These are phyloP conservation scores for Amblyraja radiata DNA, from an alignment of 2,797 vertebrate species.

Conservation along the genomic window DNA sequence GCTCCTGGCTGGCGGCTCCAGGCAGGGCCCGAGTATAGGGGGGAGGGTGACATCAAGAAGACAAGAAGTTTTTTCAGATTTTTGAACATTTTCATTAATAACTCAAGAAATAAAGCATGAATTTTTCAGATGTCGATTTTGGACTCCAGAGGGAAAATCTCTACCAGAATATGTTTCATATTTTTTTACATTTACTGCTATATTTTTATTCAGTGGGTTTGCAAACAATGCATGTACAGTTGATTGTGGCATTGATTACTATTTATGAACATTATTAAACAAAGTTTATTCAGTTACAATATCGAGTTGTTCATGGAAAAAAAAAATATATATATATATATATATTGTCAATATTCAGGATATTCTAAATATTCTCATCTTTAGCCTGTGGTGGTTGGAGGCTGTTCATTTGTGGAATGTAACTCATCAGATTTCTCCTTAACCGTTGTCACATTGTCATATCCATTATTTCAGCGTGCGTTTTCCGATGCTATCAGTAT, in stretches of 20 bases:
- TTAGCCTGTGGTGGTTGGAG: not conserved
- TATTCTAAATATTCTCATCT: too few relatives aligned
- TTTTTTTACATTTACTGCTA: not conserved
- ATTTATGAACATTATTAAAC: not conserved
- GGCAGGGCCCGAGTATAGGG: too few relatives aligned
- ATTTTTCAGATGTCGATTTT: too few relatives aligned
- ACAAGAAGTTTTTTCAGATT: too few relatives aligned
- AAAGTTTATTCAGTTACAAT: not conserved
- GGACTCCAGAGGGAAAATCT: too few relatives aligned
- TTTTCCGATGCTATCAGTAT: not conserved
- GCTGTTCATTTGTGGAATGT: not conserved
- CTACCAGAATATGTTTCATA: not conserved
- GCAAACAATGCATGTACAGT: not conserved
- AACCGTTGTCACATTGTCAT: not conserved
- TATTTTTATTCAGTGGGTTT: not conserved
- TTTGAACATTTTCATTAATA: too few relatives aligned
- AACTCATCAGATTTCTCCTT: not conserved
- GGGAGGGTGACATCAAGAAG: too few relatives aligned
- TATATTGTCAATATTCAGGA: not conserved
- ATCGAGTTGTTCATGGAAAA: not conserved
- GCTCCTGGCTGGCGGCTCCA: too few relatives aligned
- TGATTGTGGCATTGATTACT: not conserved
- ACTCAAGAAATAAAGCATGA: too few relatives aligned
- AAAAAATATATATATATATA: too few relatives aligned
- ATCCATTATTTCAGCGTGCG: not conserved